phyloP scores from a whole-genome alignment of 1,140 invertebrate species.

The Drosophila serrata region DNA sequence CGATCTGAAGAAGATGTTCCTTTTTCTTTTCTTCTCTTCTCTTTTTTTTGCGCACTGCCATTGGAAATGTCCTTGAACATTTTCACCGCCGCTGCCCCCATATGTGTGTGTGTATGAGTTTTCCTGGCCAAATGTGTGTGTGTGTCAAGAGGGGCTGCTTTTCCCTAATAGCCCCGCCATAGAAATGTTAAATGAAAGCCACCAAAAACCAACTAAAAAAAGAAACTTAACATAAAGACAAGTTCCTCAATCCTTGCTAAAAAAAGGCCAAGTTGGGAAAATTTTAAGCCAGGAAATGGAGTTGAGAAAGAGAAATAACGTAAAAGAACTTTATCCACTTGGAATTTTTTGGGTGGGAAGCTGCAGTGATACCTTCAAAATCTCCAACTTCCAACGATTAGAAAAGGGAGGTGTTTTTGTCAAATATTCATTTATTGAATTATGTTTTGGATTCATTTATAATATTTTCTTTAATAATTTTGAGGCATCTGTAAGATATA shows the following conservation, averaged over 20 bases:
- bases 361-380: conserved; percentile 3
- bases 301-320: conserved; percentile 6
- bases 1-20: conserved; percentile 39
- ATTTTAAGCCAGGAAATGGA: conserved; percentile 17
- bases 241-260: neutral
- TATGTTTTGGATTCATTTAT: neutral
- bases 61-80: conserved; percentile 71
- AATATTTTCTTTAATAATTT: neutral
- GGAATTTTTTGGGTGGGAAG: conserved; percentile 4
- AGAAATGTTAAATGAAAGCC: conserved; percentile 34
- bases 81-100: conserved; percentile 14
- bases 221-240: conserved; percentile 5
- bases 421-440: fast-evolving
- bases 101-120: conserved; percentile 7
- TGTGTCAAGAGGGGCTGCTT: conserved; percentile 55
- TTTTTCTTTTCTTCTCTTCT: conserved; percentile 9
- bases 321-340: neutral
- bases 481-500: too few species aligned
- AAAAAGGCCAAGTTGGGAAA: conserved; percentile 8
- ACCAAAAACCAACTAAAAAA: conserved; percentile 12
- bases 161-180: conserved; percentile 25
- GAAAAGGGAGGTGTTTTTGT: fast-evolving
- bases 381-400: too few species aligned
- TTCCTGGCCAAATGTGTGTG: neutral
- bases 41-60: conserved; percentile 54